phyloP scores from a whole-genome alignment of 2,797 vertebrate species.

The Lophotriccus pileatus region DNA sequence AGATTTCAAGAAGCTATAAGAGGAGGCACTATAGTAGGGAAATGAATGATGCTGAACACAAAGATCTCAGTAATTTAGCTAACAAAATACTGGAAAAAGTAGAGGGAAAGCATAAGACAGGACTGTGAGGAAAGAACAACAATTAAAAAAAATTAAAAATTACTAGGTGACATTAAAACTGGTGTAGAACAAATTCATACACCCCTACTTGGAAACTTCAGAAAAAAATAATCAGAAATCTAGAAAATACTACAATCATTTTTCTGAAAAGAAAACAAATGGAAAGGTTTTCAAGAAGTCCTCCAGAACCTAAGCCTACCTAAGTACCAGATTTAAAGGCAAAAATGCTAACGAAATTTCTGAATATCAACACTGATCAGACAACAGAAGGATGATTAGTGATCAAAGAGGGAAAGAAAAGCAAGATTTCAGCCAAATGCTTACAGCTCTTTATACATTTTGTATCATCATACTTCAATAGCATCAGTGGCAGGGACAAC shows the following conservation, averaged over 20 bases:
- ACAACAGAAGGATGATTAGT: neutral
- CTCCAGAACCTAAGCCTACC: neutral
- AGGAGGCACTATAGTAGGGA: neutral
- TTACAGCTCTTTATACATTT: neutral
- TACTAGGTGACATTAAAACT: neutral
- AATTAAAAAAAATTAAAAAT: neutral
- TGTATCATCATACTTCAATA: neutral
- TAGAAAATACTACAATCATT: neutral
- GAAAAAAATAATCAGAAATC: neutral
- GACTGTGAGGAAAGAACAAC: neutral
- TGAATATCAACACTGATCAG: neutral
- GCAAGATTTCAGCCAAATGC: neutral
- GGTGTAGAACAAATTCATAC: neutral
- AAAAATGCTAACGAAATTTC: neutral
- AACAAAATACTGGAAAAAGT: neutral
- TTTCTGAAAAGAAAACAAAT: neutral
- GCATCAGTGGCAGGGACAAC: neutral
- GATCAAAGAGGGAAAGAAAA: neutral
- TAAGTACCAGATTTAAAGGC: neutral
- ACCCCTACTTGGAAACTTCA: neutral
- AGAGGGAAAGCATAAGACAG: neutral
- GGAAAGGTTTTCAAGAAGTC: neutral
- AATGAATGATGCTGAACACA: neutral
- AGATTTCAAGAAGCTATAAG: neutral
- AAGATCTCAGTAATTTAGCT: neutral